A percentile compares a stretch with the other conserved stretches of the same genome.
Conservation (phyloP, 2,113 vertebrate species). For the Zingel zingel region DNA sequence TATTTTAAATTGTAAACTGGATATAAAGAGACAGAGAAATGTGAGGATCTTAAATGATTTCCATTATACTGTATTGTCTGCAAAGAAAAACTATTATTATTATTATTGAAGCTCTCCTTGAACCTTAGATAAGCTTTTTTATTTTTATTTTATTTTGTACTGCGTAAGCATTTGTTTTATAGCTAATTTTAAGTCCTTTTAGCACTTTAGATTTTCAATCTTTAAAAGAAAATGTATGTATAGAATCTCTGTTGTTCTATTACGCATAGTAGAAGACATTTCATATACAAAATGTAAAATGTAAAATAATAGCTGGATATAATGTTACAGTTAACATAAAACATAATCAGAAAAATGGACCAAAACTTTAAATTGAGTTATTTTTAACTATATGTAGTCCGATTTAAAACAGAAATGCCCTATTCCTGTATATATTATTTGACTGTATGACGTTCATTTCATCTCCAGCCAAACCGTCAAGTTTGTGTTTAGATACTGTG, state of each 20-base stretch:
- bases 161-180: slow-evolving; percentile 23
- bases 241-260: background rate
- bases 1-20: slow-evolving; percentile 8
- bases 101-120: slow-evolving; percentile 16
- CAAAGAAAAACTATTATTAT: background rate
- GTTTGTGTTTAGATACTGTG: slow-evolving; percentile 52
- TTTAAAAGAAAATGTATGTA: background rate
- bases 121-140: slow-evolving; percentile 71
- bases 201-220: slow-evolving; percentile 74
- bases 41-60: background rate
- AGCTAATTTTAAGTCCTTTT: slow-evolving; percentile 37
- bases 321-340: background rate
- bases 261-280: background rate
- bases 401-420: background rate
- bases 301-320: background rate
- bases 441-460: background rate
- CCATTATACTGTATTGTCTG: background rate
- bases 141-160: background rate
- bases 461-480: background rate
- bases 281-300: background rate
- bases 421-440: background rate
- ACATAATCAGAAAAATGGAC: slow-evolving; percentile 9
- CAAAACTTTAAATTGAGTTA: background rate
- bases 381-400: background rate
- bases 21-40: slow-evolving; percentile 8